Base-by-base conservation (phyloP, 2,888 invertebrate genomes). In the Invenusta paracnida region DNA sequence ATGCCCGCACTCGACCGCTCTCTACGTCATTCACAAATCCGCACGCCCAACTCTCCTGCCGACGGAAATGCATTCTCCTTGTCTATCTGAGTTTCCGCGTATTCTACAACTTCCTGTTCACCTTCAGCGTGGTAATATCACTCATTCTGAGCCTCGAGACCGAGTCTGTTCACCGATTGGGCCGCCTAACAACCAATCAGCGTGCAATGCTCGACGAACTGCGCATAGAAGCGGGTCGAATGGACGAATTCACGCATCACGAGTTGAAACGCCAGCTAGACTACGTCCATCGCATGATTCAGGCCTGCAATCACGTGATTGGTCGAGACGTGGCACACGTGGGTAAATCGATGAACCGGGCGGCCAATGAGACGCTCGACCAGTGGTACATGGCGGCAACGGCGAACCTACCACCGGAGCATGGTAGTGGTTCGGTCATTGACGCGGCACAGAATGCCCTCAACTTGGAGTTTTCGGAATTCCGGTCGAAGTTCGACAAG, bases 71-170 rank as follows among this genome's bases (percentile, higher is more conserved):
- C 13, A n/a, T 85, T 23, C 13, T 30, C 2, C 28, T 85, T n/a
- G 79, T 25, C 79, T 85, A 85, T 82, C 81, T 85, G 23, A 28
- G 30, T 2, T 85, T 85, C 29, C 2, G 85, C 5, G 85, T 82
- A 11, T 85, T 85, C 31, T 85, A 85, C 31, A 85, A 30, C n/a
- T 85, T 85, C 27, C 85, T 85, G 27, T 85, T 85, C 85, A 85
- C 85, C 73, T 30, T 30, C 81, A 82, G 79, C 82, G 85, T 85
- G 1, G 29, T 83, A 1, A 11, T 85, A 27, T 85, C 85, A 5
- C 81, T 85, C 1, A 83, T 85, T 82, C 29, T 85, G 2, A 79
- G 79, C 27, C n/a, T 79, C 2, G 79, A 79, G n/a, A 25, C 79
- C 23, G 23, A 79, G 29, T 79, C 79, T 25, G 79, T 79, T 2